Evolutionary conservation across 2,888 invertebrate genomes (phyloP).

Genomic region (Eutolmus rufibarbis): DNA sequence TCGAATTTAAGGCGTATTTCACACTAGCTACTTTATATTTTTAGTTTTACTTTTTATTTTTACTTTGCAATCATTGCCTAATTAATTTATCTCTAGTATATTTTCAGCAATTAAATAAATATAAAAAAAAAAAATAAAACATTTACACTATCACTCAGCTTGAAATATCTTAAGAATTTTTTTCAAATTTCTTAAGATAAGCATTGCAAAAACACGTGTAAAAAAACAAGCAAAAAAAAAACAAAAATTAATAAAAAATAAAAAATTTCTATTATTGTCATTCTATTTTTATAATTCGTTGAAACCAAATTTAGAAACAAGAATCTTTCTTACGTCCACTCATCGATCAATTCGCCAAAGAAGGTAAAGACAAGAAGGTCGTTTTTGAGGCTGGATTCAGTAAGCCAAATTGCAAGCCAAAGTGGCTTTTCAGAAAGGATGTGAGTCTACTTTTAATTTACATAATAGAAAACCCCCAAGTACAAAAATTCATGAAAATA

Average conservation of each 20-base stretch:
- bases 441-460: constrained; percentile 68
- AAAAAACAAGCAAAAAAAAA: background rate
- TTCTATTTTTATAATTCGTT: background rate
- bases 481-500: background rate
- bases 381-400: constrained; percentile 94
- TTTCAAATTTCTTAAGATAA: background rate
- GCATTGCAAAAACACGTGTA: background rate
- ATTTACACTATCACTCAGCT: background rate
- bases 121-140: background rate
- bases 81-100: background rate
- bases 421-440: constrained; percentile 91
- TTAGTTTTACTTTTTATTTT: background rate
- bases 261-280: background rate
- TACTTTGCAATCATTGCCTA: background rate
- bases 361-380: constrained; percentile 96
- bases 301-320: constrained; percentile 74
- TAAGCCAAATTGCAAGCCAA: constrained; percentile 93
- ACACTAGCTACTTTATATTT: background rate
- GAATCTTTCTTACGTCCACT: constrained; percentile 94
- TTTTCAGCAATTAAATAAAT: background rate
- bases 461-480: background rate
- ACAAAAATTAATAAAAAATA: background rate
- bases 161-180: background rate
- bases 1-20: background rate
- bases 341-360: constrained; percentile 91